phyloP scores from a whole-genome alignment of 2,113 vertebrate genomes.

The Perca schrenkii region DNA sequence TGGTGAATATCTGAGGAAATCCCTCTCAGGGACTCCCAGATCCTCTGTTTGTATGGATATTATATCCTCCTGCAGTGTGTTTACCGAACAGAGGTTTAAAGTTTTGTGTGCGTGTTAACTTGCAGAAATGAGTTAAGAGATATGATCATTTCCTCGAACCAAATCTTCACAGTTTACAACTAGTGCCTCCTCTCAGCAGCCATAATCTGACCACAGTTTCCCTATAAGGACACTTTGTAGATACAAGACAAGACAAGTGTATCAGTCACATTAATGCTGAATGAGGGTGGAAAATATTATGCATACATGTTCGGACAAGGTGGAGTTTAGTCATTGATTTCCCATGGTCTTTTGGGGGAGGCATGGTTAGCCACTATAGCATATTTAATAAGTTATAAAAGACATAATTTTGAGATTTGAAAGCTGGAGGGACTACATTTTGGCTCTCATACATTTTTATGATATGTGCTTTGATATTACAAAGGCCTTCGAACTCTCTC shows the following conservation, averaged over 20 bases:
- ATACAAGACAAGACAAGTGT: not conserved
- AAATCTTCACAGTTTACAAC: not conserved
- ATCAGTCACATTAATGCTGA: not conserved
- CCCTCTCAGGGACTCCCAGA: conserved; percentile 64
- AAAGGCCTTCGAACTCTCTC: not conserved
- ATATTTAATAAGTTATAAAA: not conserved
- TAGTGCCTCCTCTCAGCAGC: not conserved
- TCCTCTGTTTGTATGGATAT: conserved; percentile 66
- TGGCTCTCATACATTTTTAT: conserved; percentile 1
- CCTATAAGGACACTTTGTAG: not conserved
- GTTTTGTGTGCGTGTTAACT: conserved; percentile 18
- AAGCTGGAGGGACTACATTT: not conserved
- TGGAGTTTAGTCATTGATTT: not conserved
- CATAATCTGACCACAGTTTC: not conserved
- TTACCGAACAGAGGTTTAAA: conserved; percentile 62
- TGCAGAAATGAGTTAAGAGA: conserved; percentile 12
- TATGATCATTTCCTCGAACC: not conserved
- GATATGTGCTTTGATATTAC: not conserved
- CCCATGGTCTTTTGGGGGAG: conserved; percentile 9
- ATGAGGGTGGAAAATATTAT: not conserved
- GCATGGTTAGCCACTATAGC: not conserved
- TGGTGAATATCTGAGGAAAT: conserved; percentile 80
- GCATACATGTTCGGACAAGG: not conserved
- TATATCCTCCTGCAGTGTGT: conserved; percentile 39
- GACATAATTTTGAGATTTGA: conserved; percentile 8